Base-by-base conservation (phyloP, 2,113 vertebrate genomes). In the Girardinichthys multiradiatus region DNA sequence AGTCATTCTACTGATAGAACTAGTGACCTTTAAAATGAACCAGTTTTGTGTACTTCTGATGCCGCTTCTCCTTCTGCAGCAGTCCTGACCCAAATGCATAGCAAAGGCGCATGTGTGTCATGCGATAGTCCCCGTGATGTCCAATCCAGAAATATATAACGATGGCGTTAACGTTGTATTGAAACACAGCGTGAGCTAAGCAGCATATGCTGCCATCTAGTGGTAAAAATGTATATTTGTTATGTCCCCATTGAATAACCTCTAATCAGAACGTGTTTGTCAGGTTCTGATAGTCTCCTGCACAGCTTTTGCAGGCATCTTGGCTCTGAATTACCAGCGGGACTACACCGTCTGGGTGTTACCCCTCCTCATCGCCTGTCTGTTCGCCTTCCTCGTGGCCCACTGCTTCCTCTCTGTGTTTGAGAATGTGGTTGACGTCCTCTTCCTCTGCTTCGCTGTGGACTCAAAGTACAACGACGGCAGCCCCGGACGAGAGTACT, bases 351-450 rank as follows among this genome's bases (percentile, higher is more conserved):
- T 98, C 15, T 99, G 98, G 98, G 96, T 99, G 76, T 91, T 99
- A 78, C 97, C 98, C 13, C 96, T 99, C 58, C 78, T 99, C 92
- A 99, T 99, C 81, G 95, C 98, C 88, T 98, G 96, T 88, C 85
- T 98, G 66, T 99, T 99, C 90, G 96, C 97, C 82, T 99, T 96
- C 94, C 94, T 99, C 88, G 98, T 99, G 86, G 97, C 98, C 66
- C 97, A 99, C 90, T 99, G 97, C 91, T 99, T 99, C 94, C 96
- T 99, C 66, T 99, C 98, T 51, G 97, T 98, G 85, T 99, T 96
- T 68, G 98, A 99, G 95, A 98, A 96, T 82, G 97, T 99, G 75
- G 97, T 99, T 68, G 98, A 99, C 82, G 98, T 97, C 27, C 95
- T 99, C 64, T 99, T 99, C 94, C 96, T 99, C 83, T 99, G 98